These are phyloP conservation scores for Cyclargus thomasi DNA, from an alignment of 1,140 invertebrate species.

Conservation along the genomic window DNA sequence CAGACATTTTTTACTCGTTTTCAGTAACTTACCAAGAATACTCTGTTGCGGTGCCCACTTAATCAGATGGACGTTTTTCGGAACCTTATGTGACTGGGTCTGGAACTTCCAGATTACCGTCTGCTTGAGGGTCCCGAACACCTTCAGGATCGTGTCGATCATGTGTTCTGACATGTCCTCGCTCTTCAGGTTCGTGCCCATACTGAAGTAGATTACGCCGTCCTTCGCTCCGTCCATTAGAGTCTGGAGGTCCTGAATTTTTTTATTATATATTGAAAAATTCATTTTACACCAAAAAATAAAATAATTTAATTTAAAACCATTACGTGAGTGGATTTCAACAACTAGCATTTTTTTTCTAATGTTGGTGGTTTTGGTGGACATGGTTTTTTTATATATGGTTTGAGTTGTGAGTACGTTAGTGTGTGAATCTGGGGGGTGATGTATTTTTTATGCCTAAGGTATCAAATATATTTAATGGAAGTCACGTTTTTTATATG, in stretches of 20 bases:
- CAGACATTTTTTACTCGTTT: no score
- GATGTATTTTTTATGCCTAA: no score
- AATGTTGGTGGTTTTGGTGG: no score
- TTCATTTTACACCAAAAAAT: no score
- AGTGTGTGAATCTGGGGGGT: no score
- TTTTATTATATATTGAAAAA: neutral
- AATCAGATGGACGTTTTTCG: conserved; percentile 78
- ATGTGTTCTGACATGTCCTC: conserved; percentile 67
- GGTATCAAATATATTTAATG: no score
- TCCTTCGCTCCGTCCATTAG: conserved; percentile 75
- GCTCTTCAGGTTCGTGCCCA: conserved; percentile 78
- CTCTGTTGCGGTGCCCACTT: conserved; percentile 84
- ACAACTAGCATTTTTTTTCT: no score
- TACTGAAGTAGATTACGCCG: conserved; percentile 79
- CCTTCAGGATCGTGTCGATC: conserved; percentile 65
- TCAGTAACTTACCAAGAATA: conserved; percentile 66
- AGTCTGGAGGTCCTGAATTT: conserved; percentile 29
- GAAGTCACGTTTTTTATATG: no score
- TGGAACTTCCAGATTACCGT: conserved; percentile 83
- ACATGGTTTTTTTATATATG: no score
- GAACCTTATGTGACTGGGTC: conserved; percentile 63
- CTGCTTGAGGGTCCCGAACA: conserved; percentile 75
- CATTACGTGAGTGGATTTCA: no score
- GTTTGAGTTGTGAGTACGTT: no score
- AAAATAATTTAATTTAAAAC: no score